Percentiles rank a stretch among this genome's conserved stretches.
Evolutionary conservation across 1,140 invertebrate species (phyloP).

Genomic region (Littorina saxatilis): DNA sequence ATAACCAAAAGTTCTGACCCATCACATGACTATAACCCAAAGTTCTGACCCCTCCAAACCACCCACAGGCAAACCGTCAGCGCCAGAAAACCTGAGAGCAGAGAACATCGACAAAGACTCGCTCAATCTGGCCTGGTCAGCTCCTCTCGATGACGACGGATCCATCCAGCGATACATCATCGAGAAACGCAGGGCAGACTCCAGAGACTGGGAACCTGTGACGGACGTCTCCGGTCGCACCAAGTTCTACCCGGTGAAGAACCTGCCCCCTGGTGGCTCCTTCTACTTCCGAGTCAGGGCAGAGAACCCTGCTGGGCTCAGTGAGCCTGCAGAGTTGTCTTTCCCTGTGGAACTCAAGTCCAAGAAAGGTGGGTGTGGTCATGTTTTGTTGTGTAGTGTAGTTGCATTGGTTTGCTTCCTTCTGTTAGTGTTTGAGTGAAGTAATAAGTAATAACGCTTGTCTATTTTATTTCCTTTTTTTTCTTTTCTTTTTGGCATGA

Average conservation of each 20-base stretch:
- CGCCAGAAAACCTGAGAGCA: conserved; percentile 91
- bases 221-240: conserved; percentile 57
- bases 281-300: conserved; percentile 92
- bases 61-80: conserved; percentile 46
- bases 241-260: conserved; percentile 60
- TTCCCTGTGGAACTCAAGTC: conserved; percentile 65
- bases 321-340: conserved; percentile 83
- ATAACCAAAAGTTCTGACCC: too few relatives aligned
- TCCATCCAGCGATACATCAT: conserved; percentile 70
- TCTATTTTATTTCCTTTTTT: background rate
- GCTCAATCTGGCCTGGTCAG: conserved; percentile 92
- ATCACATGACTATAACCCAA: too few relatives aligned
- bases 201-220: conserved; percentile 93
- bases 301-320: conserved; percentile 95
- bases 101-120: conserved; percentile 95
- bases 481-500: background rate
- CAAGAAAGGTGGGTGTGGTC: conserved; percentile 59
- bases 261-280: conserved; percentile 62
- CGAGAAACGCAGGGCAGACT: conserved; percentile 89
- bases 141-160: conserved; percentile 76
- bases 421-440: conserved; percentile 14
- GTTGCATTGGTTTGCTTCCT: conserved; percentile 7
- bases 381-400: background rate
- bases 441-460: conserved; percentile 9
- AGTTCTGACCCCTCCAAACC: too few relatives aligned